Evolutionary conservation across 1,140 invertebrate species (phyloP).

Genomic region (Phortica variegata): DNA sequence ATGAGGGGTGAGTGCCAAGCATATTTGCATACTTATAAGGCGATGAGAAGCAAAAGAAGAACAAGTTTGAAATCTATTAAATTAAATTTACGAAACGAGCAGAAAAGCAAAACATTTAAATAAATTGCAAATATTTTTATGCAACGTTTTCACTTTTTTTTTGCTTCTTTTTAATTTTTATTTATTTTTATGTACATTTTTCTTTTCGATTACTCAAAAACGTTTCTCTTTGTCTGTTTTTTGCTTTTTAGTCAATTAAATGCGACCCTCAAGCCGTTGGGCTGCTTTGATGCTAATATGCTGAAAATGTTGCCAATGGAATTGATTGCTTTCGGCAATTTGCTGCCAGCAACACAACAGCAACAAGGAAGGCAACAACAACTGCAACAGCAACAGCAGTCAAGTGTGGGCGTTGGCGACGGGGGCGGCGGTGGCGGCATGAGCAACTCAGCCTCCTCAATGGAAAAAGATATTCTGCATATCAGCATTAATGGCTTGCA

Average conservation of each 20-base stretch:
- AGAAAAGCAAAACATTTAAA: background rate
- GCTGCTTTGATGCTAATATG: constrained; percentile 51
- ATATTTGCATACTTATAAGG: no score
- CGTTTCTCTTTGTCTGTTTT: background rate
- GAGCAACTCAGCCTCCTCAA: constrained; percentile 3
- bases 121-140: no score
- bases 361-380: constrained; percentile 6
- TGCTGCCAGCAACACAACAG: constrained; percentile 33
- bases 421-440: constrained; percentile 21
- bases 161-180: background rate
- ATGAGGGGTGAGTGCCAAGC: constrained; percentile 43
- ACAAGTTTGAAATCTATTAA: no score
- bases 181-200: no score
- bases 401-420: constrained; percentile 3
- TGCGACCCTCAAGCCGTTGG: constrained; percentile 46
- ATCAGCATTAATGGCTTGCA: constrained; percentile 54
- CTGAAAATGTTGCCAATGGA: constrained; percentile 54
- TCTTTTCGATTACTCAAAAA: no score
- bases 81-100: no score
- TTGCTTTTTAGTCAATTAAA: constrained; percentile 39
- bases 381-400: background rate
- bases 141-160: background rate
- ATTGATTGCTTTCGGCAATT: constrained; percentile 57
- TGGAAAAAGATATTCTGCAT: constrained; percentile 36
- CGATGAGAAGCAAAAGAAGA: no score